Conservation (phyloP, 2,797 vertebrate genomes). For the Odontamblyopus lacepedii region DNA sequence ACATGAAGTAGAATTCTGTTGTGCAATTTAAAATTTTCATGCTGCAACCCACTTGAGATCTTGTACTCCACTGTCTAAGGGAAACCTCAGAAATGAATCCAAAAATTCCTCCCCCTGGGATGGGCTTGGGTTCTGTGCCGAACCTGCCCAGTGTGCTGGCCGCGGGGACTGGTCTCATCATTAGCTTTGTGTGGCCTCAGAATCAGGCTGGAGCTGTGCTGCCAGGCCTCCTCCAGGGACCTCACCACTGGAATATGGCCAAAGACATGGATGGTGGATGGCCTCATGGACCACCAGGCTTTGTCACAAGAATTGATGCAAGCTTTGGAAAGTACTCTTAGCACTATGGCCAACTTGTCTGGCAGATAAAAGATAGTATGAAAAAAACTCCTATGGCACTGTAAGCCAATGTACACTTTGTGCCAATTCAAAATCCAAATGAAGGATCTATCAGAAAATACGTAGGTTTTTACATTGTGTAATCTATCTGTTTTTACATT, state of each 20-base stretch:
- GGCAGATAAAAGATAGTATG: not conserved
- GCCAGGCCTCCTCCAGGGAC: slow-evolving; percentile 52
- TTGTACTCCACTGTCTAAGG: not conserved
- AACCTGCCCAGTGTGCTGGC: slow-evolving; percentile 36
- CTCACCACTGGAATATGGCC: slow-evolving; percentile 33
- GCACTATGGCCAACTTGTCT: not conserved
- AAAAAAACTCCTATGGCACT: not conserved
- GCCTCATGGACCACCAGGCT: slow-evolving; percentile 36
- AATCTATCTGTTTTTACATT: too few species aligned
- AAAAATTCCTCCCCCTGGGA: slow-evolving; percentile 50
- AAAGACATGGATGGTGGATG: slow-evolving; percentile 46
- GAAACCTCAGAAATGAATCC: slow-evolving; percentile 38
- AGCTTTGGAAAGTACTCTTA: slow-evolving; percentile 13
- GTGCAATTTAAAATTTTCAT: slow-evolving; percentile 1
- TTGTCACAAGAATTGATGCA: slow-evolving; percentile 24
- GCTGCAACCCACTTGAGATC: not conserved
- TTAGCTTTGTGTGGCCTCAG: slow-evolving; percentile 37
- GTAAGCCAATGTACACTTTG: not conserved
- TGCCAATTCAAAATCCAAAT: not conserved
- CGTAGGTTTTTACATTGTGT: too few species aligned
- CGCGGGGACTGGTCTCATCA: slow-evolving; percentile 53
- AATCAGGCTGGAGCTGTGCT: slow-evolving; percentile 52
- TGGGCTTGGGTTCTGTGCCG: slow-evolving; percentile 45
- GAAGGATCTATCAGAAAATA: too few species aligned
- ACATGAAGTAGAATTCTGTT: not conserved